Base-by-base conservation (phyloP, 2,797 vertebrate species). In the Tapera naevia region DNA sequence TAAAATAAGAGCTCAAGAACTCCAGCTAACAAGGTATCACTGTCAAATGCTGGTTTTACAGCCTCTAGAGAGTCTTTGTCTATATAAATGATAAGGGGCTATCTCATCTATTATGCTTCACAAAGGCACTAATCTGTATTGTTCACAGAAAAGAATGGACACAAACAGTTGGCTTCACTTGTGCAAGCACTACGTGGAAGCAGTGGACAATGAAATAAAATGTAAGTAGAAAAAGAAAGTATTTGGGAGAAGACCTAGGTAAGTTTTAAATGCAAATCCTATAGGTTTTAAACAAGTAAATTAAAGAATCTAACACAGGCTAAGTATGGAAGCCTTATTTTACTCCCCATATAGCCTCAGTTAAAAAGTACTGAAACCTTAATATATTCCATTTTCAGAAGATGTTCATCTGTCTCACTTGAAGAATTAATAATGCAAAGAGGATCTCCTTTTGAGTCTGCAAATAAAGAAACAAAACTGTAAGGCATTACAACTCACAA, bases 321-420 rank as follows among this genome's bases (percentile, higher is more conserved):
- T 37, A 60, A 74, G 13, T 23, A 53, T 32, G 32, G 71, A 89
- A 91, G n/a, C 22, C 17, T 93, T 75, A 76, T 48, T 92, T 78
- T 76, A 89, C 7, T 78, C 41, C 53, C 56, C 67, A 45, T 6
- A 22, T 22, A 89, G 89, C 62, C 54, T 78, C 73, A 90, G 8
- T 64, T 69, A 95, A 91, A 91, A 88, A 22, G 16, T n/a, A 83
- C 1, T 22, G 24, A 88, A 96, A 99, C 99, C 99, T 99, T 99
- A 91, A 98, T 97, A 67, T 99, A 98, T 76, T 99, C 98, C 96
- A 99, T 98, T 98, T 99, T 99, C 78, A 99, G 98, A 79, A 99
- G 98, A 35, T 98, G 98, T 22, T 98, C 96, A 74, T 98, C 98
- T 33, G 98, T 97, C 30, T 98, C 95, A 76, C 98, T 98, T 10